Evolutionary conservation across 2,888 invertebrate species (phyloP).

Genomic region (Pachydiplax longipennis): DNA sequence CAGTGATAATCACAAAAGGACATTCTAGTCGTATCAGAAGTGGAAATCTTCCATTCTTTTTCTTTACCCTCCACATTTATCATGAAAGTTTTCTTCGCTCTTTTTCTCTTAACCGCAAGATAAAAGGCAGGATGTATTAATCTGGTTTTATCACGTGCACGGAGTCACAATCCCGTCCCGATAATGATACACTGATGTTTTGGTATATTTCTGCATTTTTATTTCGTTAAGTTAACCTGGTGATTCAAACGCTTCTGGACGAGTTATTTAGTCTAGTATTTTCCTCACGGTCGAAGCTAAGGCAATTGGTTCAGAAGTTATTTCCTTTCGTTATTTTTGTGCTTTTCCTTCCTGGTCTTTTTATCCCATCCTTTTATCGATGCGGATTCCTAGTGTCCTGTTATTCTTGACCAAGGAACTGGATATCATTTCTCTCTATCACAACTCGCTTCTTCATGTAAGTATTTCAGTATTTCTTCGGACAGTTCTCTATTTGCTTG

Average conservation of each 20-base stretch:
- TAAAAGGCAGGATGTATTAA: neutral
- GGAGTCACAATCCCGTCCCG: neutral
- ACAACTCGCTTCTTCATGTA: too few relatives aligned
- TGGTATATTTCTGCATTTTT: neutral
- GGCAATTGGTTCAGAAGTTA: neutral
- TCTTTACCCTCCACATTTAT: neutral
- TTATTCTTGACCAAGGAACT: too few relatives aligned
- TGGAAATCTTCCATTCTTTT: neutral
- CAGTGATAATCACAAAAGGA: too few relatives aligned
- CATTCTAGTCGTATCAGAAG: too few relatives aligned
- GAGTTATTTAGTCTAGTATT: neutral
- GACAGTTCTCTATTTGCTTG: too few relatives aligned
- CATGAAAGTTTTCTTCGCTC: neutral
- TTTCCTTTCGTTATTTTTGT: neutral
- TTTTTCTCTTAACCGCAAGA: slow-evolving; percentile 3
- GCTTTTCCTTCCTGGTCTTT: too few relatives aligned
- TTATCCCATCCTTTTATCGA: too few relatives aligned
- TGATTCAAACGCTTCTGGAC: neutral
- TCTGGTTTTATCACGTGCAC: neutral
- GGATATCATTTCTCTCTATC: too few relatives aligned
- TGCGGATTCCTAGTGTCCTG: too few relatives aligned
- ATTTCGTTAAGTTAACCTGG: neutral
- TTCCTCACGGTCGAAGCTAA: neutral
- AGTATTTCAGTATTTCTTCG: too few relatives aligned
- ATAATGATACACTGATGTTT: neutral